phyloP scores from a whole-genome alignment of 2,113 vertebrate genomes.

The Lipotes vexillifer region DNA sequence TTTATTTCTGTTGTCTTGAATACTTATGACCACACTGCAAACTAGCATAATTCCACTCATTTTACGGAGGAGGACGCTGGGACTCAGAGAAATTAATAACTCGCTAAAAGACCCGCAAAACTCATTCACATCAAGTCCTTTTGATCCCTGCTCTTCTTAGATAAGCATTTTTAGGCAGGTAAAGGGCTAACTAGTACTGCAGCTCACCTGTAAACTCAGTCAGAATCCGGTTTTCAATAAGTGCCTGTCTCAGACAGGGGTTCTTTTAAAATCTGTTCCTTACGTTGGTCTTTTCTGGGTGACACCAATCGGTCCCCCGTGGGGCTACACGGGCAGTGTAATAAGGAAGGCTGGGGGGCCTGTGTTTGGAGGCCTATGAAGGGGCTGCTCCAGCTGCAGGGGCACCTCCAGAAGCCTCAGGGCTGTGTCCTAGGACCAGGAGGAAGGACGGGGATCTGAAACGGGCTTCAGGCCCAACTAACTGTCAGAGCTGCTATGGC shows the following conservation, averaged over 20 bases:
- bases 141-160: background rate
- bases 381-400: background rate
- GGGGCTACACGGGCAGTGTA: background rate
- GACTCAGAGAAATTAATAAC: background rate
- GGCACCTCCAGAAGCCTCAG: background rate
- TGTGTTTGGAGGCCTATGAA: background rate
- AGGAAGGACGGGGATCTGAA: background rate
- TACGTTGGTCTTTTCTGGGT: background rate
- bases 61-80: background rate
- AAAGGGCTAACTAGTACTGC: slow-evolving; percentile 53
- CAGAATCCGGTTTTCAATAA: background rate
- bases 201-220: background rate
- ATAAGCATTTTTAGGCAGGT: slow-evolving; percentile 57
- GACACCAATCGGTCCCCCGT: background rate
- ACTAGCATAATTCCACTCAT: background rate
- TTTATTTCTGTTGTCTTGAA: background rate
- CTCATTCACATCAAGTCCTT: background rate
- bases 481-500: background rate
- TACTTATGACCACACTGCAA: too few relatives aligned
- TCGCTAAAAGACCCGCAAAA: background rate
- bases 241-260: background rate
- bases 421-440: background rate
- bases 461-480: background rate
- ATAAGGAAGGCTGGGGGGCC: background rate
- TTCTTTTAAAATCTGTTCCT: background rate